Evolutionary conservation across 2,113 vertebrate genomes (phyloP).

Genomic region (pig (Sus scrofa)): T2T-Sscrofa CM000817.6:141082001-141082500

Average conservation of each 20-base stretch:
- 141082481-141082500: neutral
- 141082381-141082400: slow-evolving; percentile 52
- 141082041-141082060: too few species aligned
- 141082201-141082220: neutral
- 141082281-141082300: neutral
- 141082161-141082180: neutral
- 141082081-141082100: too few species aligned
- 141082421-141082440: slow-evolving; percentile 62
- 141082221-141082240: neutral
- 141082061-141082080: too few species aligned
- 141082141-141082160: neutral
- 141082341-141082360: slow-evolving; percentile 51
- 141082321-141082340: slow-evolving; percentile 3
- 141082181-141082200: neutral
- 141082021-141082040: too few species aligned
- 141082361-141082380: neutral
- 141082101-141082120: too few species aligned
- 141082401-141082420: slow-evolving; percentile 40
- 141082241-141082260: neutral
- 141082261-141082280: neutral
- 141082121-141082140: too few species aligned
- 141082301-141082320: slow-evolving; percentile 45
- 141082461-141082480: neutral
- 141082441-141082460: slow-evolving; percentile 20
- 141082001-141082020: too few species aligned